Evolutionary conservation across 2,888 invertebrate genomes (phyloP).

Genomic region (Nephrocerus scutellatus): DNA sequence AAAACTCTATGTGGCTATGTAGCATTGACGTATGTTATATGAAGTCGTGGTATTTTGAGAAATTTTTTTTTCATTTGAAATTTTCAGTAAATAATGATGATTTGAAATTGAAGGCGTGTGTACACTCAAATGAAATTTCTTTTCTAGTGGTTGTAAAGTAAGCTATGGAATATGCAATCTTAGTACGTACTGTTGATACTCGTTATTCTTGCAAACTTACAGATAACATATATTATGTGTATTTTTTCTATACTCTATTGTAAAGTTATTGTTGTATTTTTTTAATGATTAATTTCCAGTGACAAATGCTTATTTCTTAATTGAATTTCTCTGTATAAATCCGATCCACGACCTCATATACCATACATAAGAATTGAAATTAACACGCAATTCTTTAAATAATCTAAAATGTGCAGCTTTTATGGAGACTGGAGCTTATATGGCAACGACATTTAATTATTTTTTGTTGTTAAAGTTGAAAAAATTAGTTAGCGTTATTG

Average conservation of each 20-base stretch:
- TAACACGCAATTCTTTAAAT: too few species aligned
- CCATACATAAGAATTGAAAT: conserved; percentile 24
- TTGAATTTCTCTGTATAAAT: conserved; percentile 8
- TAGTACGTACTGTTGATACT: background rate
- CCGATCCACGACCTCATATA: conserved; percentile 42
- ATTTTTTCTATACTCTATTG: background rate
- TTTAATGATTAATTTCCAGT: background rate
- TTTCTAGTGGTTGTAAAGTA: conserved; percentile 14
- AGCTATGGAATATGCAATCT: conserved; percentile 4
- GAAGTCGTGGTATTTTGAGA: conserved; percentile 39
- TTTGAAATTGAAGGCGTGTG: conserved; percentile 8
- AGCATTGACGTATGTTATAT: conserved; percentile 38
- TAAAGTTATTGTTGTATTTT: conserved; percentile 13
- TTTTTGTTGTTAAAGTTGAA: too few species aligned
- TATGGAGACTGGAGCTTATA: too few species aligned
- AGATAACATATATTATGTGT: conserved; percentile 1
- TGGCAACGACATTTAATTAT: too few species aligned
- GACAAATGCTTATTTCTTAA: conserved; percentile 5
- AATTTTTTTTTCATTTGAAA: background rate
- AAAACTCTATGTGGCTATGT: conserved; percentile 11
- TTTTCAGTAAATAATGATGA: conserved; percentile 1
- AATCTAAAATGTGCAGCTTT: too few species aligned
- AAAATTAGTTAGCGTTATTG: too few species aligned
- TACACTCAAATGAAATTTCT: conserved; percentile 2
- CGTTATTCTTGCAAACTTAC: background rate